A percentile compares a stretch with the other conserved stretches of the same genome.
Conservation (phyloP, 1,140 invertebrate genomes). For the Liolophura sinensis region DNA sequence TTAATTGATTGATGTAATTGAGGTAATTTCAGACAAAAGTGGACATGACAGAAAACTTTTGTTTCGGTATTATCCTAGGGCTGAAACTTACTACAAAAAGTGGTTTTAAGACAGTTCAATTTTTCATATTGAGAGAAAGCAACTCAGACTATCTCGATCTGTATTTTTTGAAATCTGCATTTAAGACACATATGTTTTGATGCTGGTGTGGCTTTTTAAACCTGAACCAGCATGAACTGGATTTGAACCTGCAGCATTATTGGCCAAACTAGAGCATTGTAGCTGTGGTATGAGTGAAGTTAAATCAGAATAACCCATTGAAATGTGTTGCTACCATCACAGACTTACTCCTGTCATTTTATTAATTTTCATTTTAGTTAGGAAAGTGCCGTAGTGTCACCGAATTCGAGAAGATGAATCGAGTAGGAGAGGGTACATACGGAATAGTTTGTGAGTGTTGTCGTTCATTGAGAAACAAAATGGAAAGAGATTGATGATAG, state of each 20-base stretch:
- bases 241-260: neutral
- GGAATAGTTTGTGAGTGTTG: constrained; percentile 94
- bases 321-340: neutral
- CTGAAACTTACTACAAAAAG: too few species aligned
- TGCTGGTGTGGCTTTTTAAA: neutral
- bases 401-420: constrained; percentile 95
- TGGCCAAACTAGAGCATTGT: neutral
- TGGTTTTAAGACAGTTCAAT: too few species aligned
- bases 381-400: constrained; percentile 90
- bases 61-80: too few species aligned
- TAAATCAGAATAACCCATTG: neutral
- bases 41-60: too few species aligned
- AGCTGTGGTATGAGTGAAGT: neutral
- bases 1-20: too few species aligned
- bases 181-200: neutral
- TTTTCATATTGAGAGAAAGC: too few species aligned
- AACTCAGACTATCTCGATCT: too few species aligned
- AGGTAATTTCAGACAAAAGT: too few species aligned
- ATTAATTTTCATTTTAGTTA: constrained; percentile 66
- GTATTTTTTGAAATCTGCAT: too few species aligned
- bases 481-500: too few species aligned
- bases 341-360: neutral
- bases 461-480: too few species aligned
- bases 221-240: neutral
- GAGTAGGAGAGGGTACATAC: constrained; percentile 97